These are phyloP conservation scores for Mizuhopecten yessoensis DNA, from an alignment of 1,140 invertebrate species.

Conservation along the genomic window DNA sequence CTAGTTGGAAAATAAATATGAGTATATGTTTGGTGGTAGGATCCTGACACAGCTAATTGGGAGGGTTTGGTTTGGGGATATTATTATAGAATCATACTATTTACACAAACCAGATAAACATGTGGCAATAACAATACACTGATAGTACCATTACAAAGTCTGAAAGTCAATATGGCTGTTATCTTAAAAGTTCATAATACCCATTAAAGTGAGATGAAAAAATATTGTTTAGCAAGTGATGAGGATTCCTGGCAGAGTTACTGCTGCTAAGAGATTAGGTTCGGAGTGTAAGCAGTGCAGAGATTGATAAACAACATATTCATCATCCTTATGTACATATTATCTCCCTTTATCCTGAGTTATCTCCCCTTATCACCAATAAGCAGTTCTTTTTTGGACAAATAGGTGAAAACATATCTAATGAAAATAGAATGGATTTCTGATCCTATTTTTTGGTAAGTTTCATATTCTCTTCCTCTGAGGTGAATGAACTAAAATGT, in stretches of 20 bases:
- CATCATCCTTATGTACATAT: neutral
- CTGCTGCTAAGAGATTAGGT: neutral
- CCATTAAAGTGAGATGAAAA: neutral
- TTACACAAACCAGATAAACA: neutral
- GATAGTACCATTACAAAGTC: neutral
- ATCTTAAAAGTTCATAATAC: neutral
- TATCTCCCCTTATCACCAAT: conserved; percentile 26
- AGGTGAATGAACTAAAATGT: neutral
- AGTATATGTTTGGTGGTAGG: neutral
- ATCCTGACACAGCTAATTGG: neutral
- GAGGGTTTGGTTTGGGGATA: neutral
- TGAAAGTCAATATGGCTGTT: neutral
- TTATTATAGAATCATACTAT: neutral
- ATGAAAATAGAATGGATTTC: neutral
- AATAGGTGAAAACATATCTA: conserved; percentile 38
- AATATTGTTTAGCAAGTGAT: conserved; percentile 7
- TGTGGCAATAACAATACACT: neutral
- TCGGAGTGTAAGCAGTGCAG: neutral
- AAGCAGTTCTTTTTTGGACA: neutral
- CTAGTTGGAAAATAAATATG: neutral
- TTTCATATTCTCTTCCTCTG: neutral
- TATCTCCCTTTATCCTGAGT: conserved; percentile 18
- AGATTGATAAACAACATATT: neutral
- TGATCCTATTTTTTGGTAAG: neutral
- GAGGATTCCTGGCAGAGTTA: neutral